Evolutionary conservation across 2,888 invertebrate species (phyloP).

Genomic region (Steinernema hermaphroditum): DNA sequence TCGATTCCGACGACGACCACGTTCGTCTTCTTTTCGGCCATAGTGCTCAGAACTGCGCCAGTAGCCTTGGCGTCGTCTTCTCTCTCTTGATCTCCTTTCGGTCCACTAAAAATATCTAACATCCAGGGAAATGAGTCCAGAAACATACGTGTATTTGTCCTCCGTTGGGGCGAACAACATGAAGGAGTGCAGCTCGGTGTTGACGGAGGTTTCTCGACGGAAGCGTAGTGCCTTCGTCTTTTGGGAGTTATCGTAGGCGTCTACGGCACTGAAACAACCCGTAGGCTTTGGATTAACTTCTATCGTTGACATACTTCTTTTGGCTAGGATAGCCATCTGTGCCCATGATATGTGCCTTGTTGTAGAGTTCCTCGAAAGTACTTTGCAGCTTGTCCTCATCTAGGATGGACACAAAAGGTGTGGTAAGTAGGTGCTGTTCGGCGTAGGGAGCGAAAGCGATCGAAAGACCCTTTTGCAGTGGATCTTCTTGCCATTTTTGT

Average conservation of each 20-base stretch:
- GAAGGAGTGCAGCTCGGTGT: not conserved
- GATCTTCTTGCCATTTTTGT: not conserved
- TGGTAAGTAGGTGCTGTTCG: not conserved
- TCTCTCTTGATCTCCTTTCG: no score
- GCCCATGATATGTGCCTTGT: not conserved
- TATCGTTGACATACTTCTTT: no score
- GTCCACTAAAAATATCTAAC: no score
- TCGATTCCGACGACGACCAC: not conserved
- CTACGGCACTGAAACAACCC: not conserved
- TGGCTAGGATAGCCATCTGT: not conserved
- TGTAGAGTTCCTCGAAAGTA: not conserved
- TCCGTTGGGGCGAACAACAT: not conserved
- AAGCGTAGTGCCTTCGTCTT: not conserved
- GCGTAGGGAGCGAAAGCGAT: not conserved
- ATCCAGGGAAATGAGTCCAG: no score
- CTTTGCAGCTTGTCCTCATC: not conserved
- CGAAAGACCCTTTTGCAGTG: not conserved
- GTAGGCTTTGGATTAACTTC: no score
- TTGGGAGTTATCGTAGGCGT: not conserved
- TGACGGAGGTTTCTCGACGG: not conserved
- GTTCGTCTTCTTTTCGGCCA: not conserved
- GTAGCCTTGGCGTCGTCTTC: not conserved
- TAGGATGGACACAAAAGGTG: not conserved
- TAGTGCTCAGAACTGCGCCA: not conserved
- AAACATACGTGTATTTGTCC: conserved; percentile 5